Percentiles rank a stretch among this genome's conserved stretches.
These are phyloP conservation scores for Eleutherodactylus coqui DNA, from an alignment of 2,797 vertebrate species.

Conservation along the genomic window DNA sequence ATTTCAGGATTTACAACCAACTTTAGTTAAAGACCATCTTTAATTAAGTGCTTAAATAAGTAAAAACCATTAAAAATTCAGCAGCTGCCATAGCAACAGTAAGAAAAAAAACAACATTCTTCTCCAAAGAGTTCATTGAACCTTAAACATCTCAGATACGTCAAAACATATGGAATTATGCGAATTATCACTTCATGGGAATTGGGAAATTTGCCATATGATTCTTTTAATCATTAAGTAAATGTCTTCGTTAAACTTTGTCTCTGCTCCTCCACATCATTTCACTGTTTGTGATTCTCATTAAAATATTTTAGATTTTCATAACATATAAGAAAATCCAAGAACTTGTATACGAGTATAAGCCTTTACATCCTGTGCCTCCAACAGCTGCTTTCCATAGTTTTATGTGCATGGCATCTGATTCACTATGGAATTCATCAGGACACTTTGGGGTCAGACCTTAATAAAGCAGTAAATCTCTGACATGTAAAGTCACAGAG, in stretches of 20 bases:
- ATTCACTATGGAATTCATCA: constrained; percentile 14
- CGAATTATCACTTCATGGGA: constrained; percentile 25
- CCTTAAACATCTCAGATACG: background rate
- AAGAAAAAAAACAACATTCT: background rate
- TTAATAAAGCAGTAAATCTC: constrained; percentile 5
- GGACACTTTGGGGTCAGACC: background rate
- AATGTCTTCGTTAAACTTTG: constrained; percentile 13
- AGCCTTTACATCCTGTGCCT: constrained; percentile 12
- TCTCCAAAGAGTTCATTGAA: background rate
- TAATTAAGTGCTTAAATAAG: background rate
- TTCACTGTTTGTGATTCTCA: constrained; percentile 1
- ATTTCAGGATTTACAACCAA: background rate
- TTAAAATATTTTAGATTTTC: constrained; percentile 43
- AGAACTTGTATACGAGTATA: background rate
- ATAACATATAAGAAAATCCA: background rate
- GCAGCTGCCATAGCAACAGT: background rate
- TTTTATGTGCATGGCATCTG: background rate
- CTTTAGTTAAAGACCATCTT: background rate
- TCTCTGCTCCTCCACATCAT: constrained; percentile 1
- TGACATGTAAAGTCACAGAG: background rate
- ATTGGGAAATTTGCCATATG: constrained; percentile 3
- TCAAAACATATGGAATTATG: constrained; percentile 19
- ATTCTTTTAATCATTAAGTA: background rate
- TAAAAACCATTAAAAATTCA: background rate
- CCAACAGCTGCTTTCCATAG: constrained; percentile 27